A percentile compares a stretch with the other conserved stretches of the same genome.
These are phyloP conservation scores for Hipparchia sbordonii DNA, from an alignment of 2,888 invertebrate species.

Conservation along the genomic window DNA sequence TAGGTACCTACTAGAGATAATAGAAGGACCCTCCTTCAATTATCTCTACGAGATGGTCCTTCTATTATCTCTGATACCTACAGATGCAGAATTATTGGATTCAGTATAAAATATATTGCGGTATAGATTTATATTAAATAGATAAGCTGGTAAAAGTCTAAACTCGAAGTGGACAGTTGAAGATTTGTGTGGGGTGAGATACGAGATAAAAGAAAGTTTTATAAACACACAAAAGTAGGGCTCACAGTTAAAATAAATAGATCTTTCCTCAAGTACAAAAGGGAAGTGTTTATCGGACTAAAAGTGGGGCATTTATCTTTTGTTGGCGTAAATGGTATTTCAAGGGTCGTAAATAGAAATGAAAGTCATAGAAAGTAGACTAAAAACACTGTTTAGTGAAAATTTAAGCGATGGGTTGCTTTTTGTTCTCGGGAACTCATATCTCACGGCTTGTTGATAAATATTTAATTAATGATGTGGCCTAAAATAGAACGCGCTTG, in stretches of 20 bases:
- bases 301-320: slow-evolving; percentile 24
- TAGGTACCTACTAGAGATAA: too few relatives aligned
- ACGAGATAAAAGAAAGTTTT: slow-evolving; percentile 18
- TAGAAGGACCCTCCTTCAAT: too few relatives aligned
- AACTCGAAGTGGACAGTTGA: slow-evolving; percentile 8
- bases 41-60: too few relatives aligned
- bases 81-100: not conserved
- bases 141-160: slow-evolving; percentile 3
- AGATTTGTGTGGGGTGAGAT: slow-evolving; percentile 19
- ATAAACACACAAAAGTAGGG: slow-evolving; percentile 15
- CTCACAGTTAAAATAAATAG: slow-evolving; percentile 17
- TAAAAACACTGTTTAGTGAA: slow-evolving; percentile 13
- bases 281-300: slow-evolving; percentile 22
- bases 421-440: not conserved
- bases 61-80: not conserved
- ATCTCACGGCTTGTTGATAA: not conserved
- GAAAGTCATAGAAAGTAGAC: slow-evolving; percentile 23
- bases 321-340: slow-evolving; percentile 24
- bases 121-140: not conserved
- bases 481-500: too few relatives aligned
- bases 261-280: slow-evolving; percentile 22
- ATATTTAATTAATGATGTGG: too few relatives aligned
- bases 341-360: slow-evolving; percentile 24
- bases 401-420: not conserved
- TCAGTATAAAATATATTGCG: not conserved